phyloP scores from a whole-genome alignment of 2,113 vertebrate species.

The Gymnogyps californianus region DNA sequence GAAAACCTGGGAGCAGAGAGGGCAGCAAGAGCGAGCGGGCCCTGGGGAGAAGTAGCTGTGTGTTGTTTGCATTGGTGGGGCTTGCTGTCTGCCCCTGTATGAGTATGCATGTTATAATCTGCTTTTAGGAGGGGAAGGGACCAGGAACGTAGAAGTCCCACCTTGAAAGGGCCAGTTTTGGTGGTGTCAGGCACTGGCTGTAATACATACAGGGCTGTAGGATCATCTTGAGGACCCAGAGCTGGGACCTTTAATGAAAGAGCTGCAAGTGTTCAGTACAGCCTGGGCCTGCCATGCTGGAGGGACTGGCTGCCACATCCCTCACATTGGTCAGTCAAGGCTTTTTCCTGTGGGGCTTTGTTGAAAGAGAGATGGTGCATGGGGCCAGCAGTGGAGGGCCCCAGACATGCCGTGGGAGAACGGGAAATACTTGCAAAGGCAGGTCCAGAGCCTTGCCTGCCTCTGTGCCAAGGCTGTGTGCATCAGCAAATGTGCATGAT shows the following conservation, averaged over 20 bases:
- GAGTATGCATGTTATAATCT: fast-evolving
- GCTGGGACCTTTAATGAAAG: not conserved
- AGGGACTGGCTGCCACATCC: not conserved
- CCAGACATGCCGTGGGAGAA: not conserved
- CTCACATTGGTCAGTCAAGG: fast-evolving
- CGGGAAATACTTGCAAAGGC: not conserved
- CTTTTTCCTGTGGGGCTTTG: not conserved
- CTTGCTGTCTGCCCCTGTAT: not conserved
- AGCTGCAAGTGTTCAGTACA: not conserved
- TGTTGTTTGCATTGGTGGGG: not conserved
- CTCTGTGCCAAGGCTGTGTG: not conserved
- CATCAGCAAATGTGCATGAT: not conserved
- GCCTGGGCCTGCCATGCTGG: not conserved
- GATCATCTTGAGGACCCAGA: not conserved
- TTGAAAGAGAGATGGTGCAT: not conserved
- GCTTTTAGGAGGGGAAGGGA: not conserved
- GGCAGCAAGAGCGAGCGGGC: not conserved
- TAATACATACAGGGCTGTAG: not conserved
- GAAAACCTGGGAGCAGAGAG: not conserved
- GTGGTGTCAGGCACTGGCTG: not conserved
- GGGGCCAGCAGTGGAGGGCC: not conserved
- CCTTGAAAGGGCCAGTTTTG: not conserved
- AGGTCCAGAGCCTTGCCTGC: not conserved
- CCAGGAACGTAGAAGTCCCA: fast-evolving
- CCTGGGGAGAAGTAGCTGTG: not conserved